Base-by-base conservation (phyloP, 2,888 invertebrate genomes). In the Mayetiola destructor region DNA sequence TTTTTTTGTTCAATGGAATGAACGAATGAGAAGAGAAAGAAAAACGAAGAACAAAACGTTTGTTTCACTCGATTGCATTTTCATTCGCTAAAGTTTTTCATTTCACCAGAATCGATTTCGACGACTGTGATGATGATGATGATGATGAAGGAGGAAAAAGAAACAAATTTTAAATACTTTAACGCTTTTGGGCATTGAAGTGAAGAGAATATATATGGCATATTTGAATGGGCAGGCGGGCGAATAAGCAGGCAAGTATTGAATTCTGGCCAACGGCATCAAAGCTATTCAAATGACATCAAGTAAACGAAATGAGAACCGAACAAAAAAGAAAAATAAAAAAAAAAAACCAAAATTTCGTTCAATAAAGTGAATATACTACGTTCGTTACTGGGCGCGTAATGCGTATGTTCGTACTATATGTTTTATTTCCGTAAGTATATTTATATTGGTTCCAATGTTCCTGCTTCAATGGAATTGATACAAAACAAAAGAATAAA, bases 211-310 rank as follows among this genome's bases (percentile, higher is more conserved):
- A 48, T 48, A 48, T n/a, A 48, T 32, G 5, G 16, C 23, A 27
- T 1, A 48, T 36, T 8, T 39, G 39, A n/a, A 18, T 5, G 39
- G 20, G 16, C 39, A 39, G 4, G 8, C 10, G 2, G 16, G 18
- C n/a, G 5, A 16, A 12, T 16, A 36, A 4, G 48, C 27, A 9
- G 27, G 16, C 27, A 27, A 42, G 23, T 27, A 48, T 3, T n/a
- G 27, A 27, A 27, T 27, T 48, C 23, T 48, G 48, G 23, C 48
- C 48, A 48, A 23, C 27, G 48, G 48, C 48, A 48, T 48, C 48
- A 48, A 48, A 48, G 48, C 48, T 48, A 48, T 48, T 48, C 48
- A 48, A 48, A 48, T 48, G 48, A 48, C 23, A 48, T 48, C 27
- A 48, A 48, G 48, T 48, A 27, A 48, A 27, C 48, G 48, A 48